Percentiles rank a stretch among this genome's conserved stretches.
phyloP scores from a whole-genome alignment of 2,113 vertebrate species.

The Sialia sialis region DNA sequence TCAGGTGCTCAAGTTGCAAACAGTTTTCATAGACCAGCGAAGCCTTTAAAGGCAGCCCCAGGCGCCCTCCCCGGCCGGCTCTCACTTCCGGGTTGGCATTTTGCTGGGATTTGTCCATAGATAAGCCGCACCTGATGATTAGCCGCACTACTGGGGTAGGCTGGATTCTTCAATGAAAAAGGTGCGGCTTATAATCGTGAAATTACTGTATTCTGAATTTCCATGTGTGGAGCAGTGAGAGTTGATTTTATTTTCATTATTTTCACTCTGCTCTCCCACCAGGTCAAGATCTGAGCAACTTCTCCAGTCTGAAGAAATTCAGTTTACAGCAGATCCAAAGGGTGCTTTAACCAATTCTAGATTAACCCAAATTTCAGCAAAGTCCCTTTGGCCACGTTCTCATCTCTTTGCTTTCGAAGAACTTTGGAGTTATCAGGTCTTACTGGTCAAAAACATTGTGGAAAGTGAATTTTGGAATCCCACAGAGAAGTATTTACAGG shows the following conservation, averaged over 20 bases:
- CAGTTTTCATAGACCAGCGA: no score
- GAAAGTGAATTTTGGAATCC: neutral
- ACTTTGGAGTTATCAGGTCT: constrained; percentile 14
- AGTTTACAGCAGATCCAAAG: neutral
- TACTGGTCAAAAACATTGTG: neutral
- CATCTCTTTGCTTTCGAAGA: constrained; percentile 52
- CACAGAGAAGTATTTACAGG: constrained; percentile 24
- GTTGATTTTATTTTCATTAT: neutral
- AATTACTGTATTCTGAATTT: neutral
- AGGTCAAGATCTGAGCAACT: neutral
- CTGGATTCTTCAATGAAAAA: no score
- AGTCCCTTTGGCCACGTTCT: neutral
- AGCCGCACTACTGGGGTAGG: no score
- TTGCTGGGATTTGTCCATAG: no score
- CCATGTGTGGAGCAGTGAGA: fast-evolving
- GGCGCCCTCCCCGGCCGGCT: no score
- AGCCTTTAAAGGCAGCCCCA: no score
- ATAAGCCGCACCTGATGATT: no score
- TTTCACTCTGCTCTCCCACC: neutral
- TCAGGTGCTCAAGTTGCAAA: no score
- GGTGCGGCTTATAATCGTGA: no score
- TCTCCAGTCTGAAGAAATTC: neutral
- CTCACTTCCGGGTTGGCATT: no score
- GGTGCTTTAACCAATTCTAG: neutral
- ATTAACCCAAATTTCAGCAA: neutral